phyloP scores from a whole-genome alignment of 2,797 vertebrate species.

The Takifugu ocellatus region DNA sequence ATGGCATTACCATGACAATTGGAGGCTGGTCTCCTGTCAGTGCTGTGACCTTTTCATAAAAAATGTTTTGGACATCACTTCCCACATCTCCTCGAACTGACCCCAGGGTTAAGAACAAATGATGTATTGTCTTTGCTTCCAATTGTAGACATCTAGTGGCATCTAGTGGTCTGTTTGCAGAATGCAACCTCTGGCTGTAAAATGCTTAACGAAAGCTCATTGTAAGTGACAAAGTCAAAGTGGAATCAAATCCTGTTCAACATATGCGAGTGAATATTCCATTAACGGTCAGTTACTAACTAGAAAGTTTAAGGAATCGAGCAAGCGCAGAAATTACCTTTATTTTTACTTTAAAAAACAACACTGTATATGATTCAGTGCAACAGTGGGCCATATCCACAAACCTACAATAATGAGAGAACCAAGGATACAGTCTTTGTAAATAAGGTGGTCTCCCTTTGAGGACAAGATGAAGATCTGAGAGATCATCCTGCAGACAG shows the following conservation, averaged over 20 bases:
- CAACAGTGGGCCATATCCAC: no score
- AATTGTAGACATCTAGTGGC: neutral
- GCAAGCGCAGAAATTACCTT: no score
- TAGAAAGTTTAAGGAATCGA: no score
- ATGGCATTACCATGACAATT: slow-evolving; percentile 80
- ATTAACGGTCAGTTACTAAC: no score
- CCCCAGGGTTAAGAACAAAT: slow-evolving; percentile 14
- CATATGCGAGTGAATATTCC: no score
- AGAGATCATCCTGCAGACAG: slow-evolving; percentile 75
- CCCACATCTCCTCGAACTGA: slow-evolving; percentile 81
- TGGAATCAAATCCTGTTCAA: no score
- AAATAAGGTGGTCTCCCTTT: slow-evolving; percentile 86
- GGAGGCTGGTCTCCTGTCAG: slow-evolving; percentile 83
- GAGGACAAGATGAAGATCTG: slow-evolving; percentile 89
- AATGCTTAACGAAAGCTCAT: no score
- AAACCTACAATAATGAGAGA: no score
- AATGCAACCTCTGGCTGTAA: neutral
- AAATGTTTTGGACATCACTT: slow-evolving; percentile 70
- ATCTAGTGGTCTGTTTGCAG: neutral
- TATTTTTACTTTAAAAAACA: no score
- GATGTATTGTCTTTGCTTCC: neutral
- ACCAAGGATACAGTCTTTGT: slow-evolving; percentile 88
- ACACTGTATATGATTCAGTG: no score
- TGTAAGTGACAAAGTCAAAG: no score
- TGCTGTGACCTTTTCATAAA: slow-evolving; percentile 83